Evolutionary conservation across 1,140 invertebrate genomes (phyloP).

Genomic region (Sycophila sp.): DNA sequence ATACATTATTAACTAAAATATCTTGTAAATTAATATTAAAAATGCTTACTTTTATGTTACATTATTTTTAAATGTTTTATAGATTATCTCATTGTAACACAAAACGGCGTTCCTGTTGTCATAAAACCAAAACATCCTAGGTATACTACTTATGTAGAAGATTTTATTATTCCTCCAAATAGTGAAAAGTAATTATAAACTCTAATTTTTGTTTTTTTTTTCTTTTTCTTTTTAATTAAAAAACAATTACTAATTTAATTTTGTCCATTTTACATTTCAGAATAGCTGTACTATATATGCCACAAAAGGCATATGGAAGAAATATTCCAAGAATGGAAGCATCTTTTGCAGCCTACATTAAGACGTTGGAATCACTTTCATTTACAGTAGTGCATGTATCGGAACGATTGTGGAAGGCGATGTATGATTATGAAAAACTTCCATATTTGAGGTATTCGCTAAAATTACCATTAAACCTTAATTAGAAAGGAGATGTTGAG

Average conservation of each 20-base stretch:
- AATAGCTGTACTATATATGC: background rate
- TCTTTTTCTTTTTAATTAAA: slow-evolving; percentile 65
- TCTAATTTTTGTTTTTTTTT: no score
- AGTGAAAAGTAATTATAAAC: background rate
- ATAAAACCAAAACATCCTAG: slow-evolving; percentile 44
- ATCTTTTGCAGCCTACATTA: background rate
- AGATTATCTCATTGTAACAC: slow-evolving; percentile 65
- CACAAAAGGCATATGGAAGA: background rate
- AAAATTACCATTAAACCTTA: background rate
- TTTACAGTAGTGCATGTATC: slow-evolving; percentile 15
- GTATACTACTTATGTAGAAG: background rate
- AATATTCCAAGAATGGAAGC: background rate
- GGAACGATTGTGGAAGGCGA: background rate
- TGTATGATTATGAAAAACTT: background rate
- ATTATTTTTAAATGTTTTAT: slow-evolving; percentile 46
- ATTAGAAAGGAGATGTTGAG: background rate
- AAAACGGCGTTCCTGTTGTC: slow-evolving; percentile 52
- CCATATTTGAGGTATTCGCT: background rate
- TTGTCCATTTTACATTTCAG: slow-evolving; percentile 19
- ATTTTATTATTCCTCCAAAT: slow-evolving; percentile 4
- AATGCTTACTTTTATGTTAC: background rate
- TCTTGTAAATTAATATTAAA: slow-evolving; percentile 41
- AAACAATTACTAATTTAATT: slow-evolving; percentile 26
- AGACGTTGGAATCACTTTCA: slow-evolving; percentile 20
- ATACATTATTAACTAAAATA: slow-evolving; percentile 21